Percentiles rank a stretch among this genome's conserved stretches.
Conservation (phyloP, 2,888 invertebrate genomes). For the Phaonia tiefii region DNA sequence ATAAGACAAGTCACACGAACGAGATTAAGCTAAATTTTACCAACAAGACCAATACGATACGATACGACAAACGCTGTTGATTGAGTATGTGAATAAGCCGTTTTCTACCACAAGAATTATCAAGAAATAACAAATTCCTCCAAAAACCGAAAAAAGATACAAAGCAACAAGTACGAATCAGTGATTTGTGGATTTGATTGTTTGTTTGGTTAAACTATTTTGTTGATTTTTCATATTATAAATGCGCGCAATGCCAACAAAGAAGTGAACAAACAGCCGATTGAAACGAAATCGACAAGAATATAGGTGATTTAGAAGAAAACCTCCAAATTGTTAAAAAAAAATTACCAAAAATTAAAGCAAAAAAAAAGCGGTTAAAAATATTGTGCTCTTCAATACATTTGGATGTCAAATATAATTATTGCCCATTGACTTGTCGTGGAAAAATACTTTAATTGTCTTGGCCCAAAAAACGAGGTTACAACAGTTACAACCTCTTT, state of each 20-base stretch:
- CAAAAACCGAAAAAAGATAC: conserved; percentile 17
- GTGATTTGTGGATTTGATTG: conserved; percentile 6
- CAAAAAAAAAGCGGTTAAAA: too few species aligned
- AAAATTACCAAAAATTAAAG: too few species aligned
- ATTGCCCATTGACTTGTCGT: too few species aligned
- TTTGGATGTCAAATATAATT: too few species aligned
- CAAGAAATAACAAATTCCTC: background rate
- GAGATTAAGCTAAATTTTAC: conserved; percentile 37
- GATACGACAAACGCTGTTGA: conserved; percentile 6
- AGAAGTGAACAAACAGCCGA: conserved; percentile 6
- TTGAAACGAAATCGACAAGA: background rate
- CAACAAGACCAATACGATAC: conserved; percentile 33
- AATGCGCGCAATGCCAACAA: conserved; percentile 22
- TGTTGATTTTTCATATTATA: conserved; percentile 50
- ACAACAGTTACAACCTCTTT: conserved; percentile 23
- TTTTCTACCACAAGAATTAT: conserved; percentile 13
- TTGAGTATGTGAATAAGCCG: conserved; percentile 26
- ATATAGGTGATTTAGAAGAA: conserved; percentile 18
- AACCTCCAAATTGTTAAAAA: too few species aligned
- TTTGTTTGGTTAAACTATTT: conserved; percentile 31
- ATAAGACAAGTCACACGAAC: conserved; percentile 38
- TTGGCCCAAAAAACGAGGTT: conserved; percentile 16
- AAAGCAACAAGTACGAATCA: conserved; percentile 32
- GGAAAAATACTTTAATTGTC: background rate
- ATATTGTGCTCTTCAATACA: too few species aligned